Evolutionary conservation across 2,797 vertebrate species (phyloP), one percentile per base, ranked within the genome.

Genomic region (Pelobates cultripes): DNA sequence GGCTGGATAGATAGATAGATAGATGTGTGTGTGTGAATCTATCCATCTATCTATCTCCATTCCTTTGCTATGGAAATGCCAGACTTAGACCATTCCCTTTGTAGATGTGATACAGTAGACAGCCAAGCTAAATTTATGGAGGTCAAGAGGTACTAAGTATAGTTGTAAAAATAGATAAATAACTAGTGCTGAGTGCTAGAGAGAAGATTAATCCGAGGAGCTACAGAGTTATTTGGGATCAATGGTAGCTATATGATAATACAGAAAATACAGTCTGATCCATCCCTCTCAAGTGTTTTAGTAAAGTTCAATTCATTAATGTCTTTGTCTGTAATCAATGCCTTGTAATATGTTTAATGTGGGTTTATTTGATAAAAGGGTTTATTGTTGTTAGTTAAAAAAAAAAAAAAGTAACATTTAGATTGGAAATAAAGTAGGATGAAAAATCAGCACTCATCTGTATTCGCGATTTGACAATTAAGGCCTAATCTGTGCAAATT

Each of bases 101-200:
- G 28, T 15, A 2, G 51, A 4, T 73, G 70, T 28, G 17, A 73
- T 45, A 13, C 43, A 75, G 44, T 44, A 75, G 7, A 47, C 66
- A 15, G 14, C 8, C 55, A 81, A 63, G 7, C 51, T 51, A 43
- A 14, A 64, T 70, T 42, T 70, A 53, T 61, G 42, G 43, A 75
- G 28, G 42, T 74, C 42, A 80, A 42, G 10, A 51, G 9, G 4
- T 70, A 40, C 13, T 12, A 61, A 72, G 60, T 40, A 43, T 17
- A n/a, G 17, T 73, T 9, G 14, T 73, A 43, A 53, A 79, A 67
- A 67, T 73, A 53, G 44, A 73, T 17, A 66, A 17, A 66, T 43
- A 7, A 42, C 77, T 12, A 8, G 9, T 12, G 7, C 41, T 57
- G 61, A n/a, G 10, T 40, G 28, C 61, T 17, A 40, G 61, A 3